Base-by-base conservation (phyloP, 2,113 vertebrate genomes). In the Engystomops pustulosus region DNA sequence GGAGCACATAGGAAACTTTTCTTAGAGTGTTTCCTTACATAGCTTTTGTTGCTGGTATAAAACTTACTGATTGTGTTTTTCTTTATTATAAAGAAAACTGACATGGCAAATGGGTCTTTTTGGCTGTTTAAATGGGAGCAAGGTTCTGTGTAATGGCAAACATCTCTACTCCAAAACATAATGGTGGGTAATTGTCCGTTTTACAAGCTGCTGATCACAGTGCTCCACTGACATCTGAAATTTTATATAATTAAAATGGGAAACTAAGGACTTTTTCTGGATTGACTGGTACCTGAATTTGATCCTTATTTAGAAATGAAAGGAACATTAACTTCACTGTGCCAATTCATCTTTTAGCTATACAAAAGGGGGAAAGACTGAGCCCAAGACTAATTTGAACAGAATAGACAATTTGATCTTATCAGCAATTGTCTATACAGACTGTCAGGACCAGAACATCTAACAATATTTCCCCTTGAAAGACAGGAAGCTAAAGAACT, bases 361-460 rank as follows among this genome's bases (percentile, higher is more conserved):
- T 47, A 65, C 83, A 87, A 87, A 71, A 86, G 86, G 85, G 75
- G 23, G 6, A 6, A 79, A 89, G 79, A 65, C 85, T 69, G 27
- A 86, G 71, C 3, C 70, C 45, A 55, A 69, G 25, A 79, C 83
- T 84, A 81, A 88, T 90, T 92, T 85, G 86, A 86, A 72, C n/a
- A 41, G 71, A 68, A 81, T 84, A 92, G 93, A 90, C 88, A 71
- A 86, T 60, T 4, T 81, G 88, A 89, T 91, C 88, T 91, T 92
- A 92, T 91, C 92, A 86, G 74, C 53, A 32, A 41, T 32, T 87
- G 83, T 79, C 90, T 86, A 53, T 87, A 80, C 49, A 1, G 51
- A 79, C 87, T 85, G 53, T 87, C 85, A 81, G 85, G 88, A 58
- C 51, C 0, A 15, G 34, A 79, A 85, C 68, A 86, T 87, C 80